Percentiles rank a stretch among this genome's conserved stretches.
phyloP scores from a whole-genome alignment of 2,888 invertebrate species.

The Habroteleia sp. region DNA sequence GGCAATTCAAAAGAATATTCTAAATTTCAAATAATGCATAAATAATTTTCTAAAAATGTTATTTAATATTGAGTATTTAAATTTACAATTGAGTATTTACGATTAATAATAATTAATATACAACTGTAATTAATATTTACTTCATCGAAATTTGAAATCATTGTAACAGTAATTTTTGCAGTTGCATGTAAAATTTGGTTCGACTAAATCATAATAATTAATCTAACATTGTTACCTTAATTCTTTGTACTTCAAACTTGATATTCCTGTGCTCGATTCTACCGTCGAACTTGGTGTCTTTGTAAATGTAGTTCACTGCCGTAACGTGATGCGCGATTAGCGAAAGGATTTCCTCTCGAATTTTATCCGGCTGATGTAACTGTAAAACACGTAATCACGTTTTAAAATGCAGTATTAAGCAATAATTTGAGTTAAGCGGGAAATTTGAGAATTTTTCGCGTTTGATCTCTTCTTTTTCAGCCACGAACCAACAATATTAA shows the following conservation, averaged over 20 bases:
- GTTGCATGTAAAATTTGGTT: too few relatives aligned
- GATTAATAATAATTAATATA: too few relatives aligned
- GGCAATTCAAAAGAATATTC: too few relatives aligned
- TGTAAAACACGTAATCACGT: constrained; percentile 77
- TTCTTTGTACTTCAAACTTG: constrained; percentile 96
- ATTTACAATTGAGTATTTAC: too few relatives aligned
- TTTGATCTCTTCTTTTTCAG: constrained; percentile 3
- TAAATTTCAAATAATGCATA: too few relatives aligned
- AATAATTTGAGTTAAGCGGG: constrained; percentile 11
- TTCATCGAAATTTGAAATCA: too few relatives aligned
- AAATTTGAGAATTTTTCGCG: neutral
- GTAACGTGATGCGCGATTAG: constrained; percentile 99
- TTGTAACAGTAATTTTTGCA: too few relatives aligned
- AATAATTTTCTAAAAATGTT: too few relatives aligned
- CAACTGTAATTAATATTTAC: too few relatives aligned
- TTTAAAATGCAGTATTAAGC: constrained; percentile 24
- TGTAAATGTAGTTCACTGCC: constrained; percentile 98
- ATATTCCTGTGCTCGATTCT: constrained; percentile 94
- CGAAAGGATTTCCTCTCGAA: constrained; percentile 97
- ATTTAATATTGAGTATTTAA: too few relatives aligned
- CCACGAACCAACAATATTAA: constrained; percentile 8
- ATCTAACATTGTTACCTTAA: constrained; percentile 87
- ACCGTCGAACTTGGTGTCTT: constrained; percentile 96
- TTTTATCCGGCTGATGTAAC: constrained; percentile 90
- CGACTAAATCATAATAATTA: too few relatives aligned